phyloP scores from a whole-genome alignment of 2,797 vertebrate genomes.

The Vipera ursinii region DNA sequence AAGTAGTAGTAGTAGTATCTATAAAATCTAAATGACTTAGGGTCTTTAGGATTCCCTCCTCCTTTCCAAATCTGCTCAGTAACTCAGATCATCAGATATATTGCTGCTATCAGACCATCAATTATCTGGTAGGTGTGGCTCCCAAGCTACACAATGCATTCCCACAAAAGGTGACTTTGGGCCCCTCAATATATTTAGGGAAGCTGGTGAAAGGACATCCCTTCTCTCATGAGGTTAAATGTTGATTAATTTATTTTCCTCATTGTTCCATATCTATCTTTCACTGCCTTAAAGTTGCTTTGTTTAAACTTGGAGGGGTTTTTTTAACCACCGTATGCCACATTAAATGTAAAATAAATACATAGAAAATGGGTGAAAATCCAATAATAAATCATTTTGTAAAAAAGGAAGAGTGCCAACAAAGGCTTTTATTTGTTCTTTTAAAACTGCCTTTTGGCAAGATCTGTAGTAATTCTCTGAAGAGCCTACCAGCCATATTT shows the following conservation, averaged over 20 bases:
- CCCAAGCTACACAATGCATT: background rate
- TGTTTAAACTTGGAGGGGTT: background rate
- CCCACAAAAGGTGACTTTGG: background rate
- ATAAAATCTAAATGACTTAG: background rate
- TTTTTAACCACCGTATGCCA: background rate
- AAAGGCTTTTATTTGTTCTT: background rate
- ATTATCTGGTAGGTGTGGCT: background rate
- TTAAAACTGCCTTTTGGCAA: background rate
- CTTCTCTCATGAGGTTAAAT: background rate
- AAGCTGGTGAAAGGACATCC: background rate
- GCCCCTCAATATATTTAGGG: background rate
- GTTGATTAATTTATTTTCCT: background rate
- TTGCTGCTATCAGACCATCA: background rate
- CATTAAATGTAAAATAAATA: background rate
- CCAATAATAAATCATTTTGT: background rate
- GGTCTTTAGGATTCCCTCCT: background rate
- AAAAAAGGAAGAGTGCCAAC: background rate
- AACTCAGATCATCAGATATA: background rate
- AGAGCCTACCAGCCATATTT: background rate
- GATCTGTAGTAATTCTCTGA: background rate
- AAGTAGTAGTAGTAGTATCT: background rate
- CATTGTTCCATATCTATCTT: background rate
- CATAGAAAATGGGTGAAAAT: background rate
- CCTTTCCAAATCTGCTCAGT: background rate
- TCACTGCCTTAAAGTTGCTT: background rate